phyloP scores from a whole-genome alignment of 1,140 invertebrate genomes.

The Drosophila rufa region DNA sequence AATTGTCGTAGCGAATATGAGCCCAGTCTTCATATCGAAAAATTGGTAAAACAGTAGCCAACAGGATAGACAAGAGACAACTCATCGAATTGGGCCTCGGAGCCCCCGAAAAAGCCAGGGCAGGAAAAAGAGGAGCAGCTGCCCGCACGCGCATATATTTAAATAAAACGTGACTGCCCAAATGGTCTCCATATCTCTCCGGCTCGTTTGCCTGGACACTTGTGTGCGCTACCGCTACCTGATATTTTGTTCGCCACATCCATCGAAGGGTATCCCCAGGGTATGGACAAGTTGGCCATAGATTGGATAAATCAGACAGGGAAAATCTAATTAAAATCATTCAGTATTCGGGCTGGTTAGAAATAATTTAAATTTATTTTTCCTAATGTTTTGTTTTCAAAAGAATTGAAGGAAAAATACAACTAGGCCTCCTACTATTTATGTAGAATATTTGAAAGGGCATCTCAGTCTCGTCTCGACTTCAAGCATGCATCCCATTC shows the following conservation, averaged over 20 bases:
- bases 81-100: constrained; percentile 55
- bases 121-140: constrained; percentile 57
- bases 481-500: not conserved
- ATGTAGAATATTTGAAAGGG: not conserved
- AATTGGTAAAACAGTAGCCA: constrained; percentile 52
- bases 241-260: constrained; percentile 47
- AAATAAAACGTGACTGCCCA: constrained; percentile 83
- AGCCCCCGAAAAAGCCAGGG: constrained; percentile 3
- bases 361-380: not conserved
- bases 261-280: constrained; percentile 7
- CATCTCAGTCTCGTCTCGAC: not conserved
- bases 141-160: constrained; percentile 83
- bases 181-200: constrained; percentile 80
- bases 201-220: constrained; percentile 74
- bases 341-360: too few species aligned
- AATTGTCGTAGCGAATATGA: constrained; percentile 24
- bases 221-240: constrained; percentile 78
- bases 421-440: not conserved
- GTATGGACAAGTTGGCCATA: not conserved
- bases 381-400: not conserved
- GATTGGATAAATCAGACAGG: not conserved
- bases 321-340: not conserved
- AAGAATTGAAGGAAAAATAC: not conserved
- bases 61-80: constrained; percentile 43
- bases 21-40: constrained; percentile 45